These are phyloP conservation scores for Meloe dianella DNA, from an alignment of 2,888 invertebrate genomes.

Conservation along the genomic window DNA sequence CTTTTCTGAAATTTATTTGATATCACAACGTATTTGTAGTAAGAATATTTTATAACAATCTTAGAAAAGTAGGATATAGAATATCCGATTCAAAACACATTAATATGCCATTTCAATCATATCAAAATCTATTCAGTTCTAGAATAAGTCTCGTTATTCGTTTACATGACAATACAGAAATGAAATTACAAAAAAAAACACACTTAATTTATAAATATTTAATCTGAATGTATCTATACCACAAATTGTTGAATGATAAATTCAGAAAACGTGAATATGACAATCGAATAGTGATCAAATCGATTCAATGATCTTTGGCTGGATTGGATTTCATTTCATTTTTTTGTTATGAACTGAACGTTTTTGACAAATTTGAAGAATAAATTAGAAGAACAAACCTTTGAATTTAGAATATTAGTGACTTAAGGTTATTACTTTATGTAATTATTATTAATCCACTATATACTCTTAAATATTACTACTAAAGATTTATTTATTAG, in stretches of 20 bases:
- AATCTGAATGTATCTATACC: background rate
- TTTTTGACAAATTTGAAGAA: constrained; percentile 26
- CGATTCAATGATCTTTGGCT: background rate
- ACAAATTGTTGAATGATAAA: background rate
- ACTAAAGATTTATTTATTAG: background rate
- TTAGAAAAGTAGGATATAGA: background rate
- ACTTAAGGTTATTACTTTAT: constrained; percentile 2
- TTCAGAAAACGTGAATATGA: background rate
- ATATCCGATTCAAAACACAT: background rate
- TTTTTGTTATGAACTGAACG: constrained; percentile 10
- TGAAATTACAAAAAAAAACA: background rate
- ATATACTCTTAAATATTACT: background rate
- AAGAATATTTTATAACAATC: background rate
- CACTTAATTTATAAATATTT: background rate
- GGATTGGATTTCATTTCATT: no score
- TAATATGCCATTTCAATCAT: background rate
- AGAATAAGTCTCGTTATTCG: background rate
- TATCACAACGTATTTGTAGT: background rate
- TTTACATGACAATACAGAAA: background rate
- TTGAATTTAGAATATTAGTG: constrained; percentile 20
- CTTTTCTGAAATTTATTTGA: background rate
- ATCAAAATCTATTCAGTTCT: background rate
- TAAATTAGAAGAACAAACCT: constrained; percentile 20
- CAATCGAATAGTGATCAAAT: background rate
- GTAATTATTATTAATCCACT: constrained; percentile 11